phyloP scores from a whole-genome alignment of 2,797 vertebrate species.

The Sebastes jordani region DNA sequence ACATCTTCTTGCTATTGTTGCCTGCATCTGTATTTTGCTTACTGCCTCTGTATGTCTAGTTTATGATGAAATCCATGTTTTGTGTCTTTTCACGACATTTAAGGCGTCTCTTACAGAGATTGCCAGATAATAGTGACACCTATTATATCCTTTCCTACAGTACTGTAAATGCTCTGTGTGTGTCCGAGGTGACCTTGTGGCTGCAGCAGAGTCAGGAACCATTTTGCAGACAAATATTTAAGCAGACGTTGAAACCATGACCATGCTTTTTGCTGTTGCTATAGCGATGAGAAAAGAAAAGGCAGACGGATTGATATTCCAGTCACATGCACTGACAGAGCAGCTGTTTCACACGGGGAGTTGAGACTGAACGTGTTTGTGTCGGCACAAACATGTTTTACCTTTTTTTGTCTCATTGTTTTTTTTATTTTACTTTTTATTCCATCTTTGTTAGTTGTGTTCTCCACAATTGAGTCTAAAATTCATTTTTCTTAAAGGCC shows the following conservation, averaged over 20 bases:
- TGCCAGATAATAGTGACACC: neutral
- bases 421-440: neutral
- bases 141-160: neutral
- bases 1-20: neutral
- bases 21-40: neutral
- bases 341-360: conserved; percentile 57
- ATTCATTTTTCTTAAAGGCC: neutral
- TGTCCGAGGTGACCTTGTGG: conserved; percentile 45
- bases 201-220: conserved; percentile 42
- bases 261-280: conserved; percentile 75
- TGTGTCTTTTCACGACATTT: neutral
- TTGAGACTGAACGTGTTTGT: neutral
- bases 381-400: conserved; percentile 2
- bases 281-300: conserved; percentile 66
- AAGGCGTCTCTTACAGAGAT: neutral
- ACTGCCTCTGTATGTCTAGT: neutral
- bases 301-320: conserved; percentile 68
- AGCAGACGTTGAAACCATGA: conserved; percentile 72
- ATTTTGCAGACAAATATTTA: conserved; percentile 58
- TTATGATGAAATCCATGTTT: neutral
- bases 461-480: neutral
- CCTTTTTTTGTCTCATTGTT: neutral
- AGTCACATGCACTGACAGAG: conserved; percentile 65
- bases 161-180: neutral
- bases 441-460: neutral